Percentiles rank a stretch among this genome's conserved stretches.
Conservation (phyloP, 1,140 invertebrate genomes). For the Pristionchus pacificus region DNA sequence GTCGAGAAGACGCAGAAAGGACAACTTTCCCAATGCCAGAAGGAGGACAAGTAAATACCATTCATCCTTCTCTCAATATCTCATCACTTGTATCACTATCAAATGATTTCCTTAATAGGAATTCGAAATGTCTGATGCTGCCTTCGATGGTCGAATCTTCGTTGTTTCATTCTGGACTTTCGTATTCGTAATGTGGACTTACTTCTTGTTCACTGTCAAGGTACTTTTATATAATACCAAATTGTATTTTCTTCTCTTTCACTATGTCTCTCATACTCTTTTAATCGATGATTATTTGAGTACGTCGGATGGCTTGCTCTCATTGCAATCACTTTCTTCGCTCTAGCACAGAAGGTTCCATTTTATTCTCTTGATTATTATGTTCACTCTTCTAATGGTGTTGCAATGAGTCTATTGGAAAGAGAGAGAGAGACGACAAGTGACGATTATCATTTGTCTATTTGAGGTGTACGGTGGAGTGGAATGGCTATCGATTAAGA, state of each 20-base stretch:
- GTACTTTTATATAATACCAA: neutral
- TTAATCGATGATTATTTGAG: slow-evolving; percentile 1
- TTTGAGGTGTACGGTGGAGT: slow-evolving; percentile 46
- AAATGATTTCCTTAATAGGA: neutral
- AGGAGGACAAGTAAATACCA: neutral
- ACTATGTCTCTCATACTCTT: neutral
- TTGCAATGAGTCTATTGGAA: too few species aligned
- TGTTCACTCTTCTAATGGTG: too few species aligned
- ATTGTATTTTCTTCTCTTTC: neutral
- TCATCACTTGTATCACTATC: too few species aligned
- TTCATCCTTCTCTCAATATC: neutral
- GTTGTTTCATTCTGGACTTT: slow-evolving; percentile 38
- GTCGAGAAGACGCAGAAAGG: slow-evolving; percentile 30
- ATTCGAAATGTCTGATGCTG: slow-evolving; percentile 5
- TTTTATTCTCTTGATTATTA: too few species aligned
- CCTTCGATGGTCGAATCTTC: neutral
- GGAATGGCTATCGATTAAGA: slow-evolving; percentile 35
- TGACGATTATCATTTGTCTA: too few species aligned
- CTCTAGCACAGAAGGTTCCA: slow-evolving; percentile 33
- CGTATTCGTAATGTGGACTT: slow-evolving; percentile 39
- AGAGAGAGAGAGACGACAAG: too few species aligned
- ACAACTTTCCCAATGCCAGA: slow-evolving; percentile 29
- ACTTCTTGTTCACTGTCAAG: slow-evolving; percentile 34
- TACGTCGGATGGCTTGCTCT: slow-evolving; percentile 29
- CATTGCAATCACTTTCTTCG: slow-evolving; percentile 38